Conservation (phyloP, 2,113 vertebrate genomes). For the Conger conger region DNA sequence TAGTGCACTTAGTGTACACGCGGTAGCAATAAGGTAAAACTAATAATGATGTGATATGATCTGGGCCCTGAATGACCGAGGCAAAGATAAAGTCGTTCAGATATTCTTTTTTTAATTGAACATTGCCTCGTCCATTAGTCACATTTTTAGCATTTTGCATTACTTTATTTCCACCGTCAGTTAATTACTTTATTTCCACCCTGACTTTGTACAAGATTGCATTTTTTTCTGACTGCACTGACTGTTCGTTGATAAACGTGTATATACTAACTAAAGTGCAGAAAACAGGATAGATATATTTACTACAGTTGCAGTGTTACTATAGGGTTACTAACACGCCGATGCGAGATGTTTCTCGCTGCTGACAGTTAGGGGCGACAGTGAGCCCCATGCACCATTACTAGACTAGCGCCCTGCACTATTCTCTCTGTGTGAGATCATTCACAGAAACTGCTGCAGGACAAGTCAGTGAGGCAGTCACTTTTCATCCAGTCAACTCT, state of each 20-base stretch:
- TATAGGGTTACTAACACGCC: background rate
- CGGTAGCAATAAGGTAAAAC: background rate
- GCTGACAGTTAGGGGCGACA: conserved; percentile 48
- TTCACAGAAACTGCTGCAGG: conserved; percentile 70
- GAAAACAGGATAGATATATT: background rate
- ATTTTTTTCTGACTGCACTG: background rate
- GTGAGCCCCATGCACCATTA: conserved; percentile 53
- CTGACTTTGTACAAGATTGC: too few species aligned
- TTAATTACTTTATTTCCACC: too few species aligned
- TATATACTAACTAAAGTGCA: background rate
- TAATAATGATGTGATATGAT: too few species aligned
- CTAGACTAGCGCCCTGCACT: conserved; percentile 26
- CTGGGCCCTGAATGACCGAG: too few species aligned
- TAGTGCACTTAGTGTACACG: background rate
- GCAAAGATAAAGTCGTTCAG: too few species aligned
- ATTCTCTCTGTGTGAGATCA: conserved; percentile 70
- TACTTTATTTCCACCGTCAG: too few species aligned
- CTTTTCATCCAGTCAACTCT: conserved; percentile 12
- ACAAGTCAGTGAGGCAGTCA: conserved; percentile 54
- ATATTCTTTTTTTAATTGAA: too few species aligned
- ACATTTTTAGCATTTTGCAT: too few species aligned
- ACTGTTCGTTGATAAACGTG: background rate
- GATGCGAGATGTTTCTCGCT: background rate
- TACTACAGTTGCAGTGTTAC: too few species aligned
- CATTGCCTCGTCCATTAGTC: background rate